Conservation (phyloP, 2,113 vertebrate genomes). For the Hippotragus niger region DNA sequence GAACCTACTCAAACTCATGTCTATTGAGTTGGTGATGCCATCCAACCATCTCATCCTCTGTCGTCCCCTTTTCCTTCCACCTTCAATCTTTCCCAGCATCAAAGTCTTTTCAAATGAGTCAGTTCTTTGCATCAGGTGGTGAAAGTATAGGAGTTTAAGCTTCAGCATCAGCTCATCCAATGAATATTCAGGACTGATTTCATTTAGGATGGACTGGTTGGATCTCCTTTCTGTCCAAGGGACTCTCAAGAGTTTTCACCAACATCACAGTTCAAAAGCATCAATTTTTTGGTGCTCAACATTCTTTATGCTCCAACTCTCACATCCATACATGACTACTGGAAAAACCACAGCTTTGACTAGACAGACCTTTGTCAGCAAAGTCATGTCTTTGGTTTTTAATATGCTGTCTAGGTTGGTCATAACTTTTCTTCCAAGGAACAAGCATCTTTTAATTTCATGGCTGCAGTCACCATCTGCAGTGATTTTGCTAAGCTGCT, state of each 20-base stretch:
- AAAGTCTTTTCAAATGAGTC: neutral
- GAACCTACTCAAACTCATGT: neutral
- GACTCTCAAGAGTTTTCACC: neutral
- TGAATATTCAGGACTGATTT: neutral
- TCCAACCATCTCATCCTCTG: neutral
- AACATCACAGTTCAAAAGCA: neutral
- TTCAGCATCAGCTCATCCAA: neutral
- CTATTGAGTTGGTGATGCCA: neutral
- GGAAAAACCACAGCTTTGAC: neutral
- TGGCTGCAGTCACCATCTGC: no score
- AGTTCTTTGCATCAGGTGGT: accelerated
- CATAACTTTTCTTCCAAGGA: no score
- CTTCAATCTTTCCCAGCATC: neutral
- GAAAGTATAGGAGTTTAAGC: neutral
- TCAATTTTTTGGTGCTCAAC: neutral
- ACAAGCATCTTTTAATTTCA: no score
- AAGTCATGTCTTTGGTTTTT: neutral
- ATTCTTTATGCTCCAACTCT: neutral
- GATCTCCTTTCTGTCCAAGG: neutral
- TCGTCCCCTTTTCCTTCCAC: neutral
- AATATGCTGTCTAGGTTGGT: no score
- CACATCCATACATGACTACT: neutral
- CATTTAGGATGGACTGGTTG: neutral
- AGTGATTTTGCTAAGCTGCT: no score
- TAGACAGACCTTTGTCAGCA: neutral